Percentiles rank a stretch among this genome's conserved stretches.
phyloP scores from a whole-genome alignment of 2,113 vertebrate species.

The Plectropomus leopardus region DNA sequence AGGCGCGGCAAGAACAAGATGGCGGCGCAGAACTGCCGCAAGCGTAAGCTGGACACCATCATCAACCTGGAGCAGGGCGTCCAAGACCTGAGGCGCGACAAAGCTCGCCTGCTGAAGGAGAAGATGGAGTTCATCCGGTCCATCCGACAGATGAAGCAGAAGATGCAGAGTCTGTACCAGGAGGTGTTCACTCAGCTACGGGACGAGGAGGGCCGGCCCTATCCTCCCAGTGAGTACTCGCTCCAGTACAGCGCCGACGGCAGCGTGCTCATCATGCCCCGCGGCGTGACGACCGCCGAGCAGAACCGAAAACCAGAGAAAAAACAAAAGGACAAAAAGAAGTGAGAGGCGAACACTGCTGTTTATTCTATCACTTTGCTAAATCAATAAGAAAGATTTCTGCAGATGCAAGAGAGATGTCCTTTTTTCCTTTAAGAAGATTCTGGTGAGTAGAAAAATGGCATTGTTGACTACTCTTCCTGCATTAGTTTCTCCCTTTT shows the following conservation, averaged over 20 bases:
- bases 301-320: conserved; percentile 91
- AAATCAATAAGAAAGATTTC: conserved; percentile 79
- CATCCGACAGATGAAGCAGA: conserved; percentile 98
- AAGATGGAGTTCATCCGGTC: conserved; percentile 96
- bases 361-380: conserved; percentile 79
- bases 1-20: conserved; percentile 98
- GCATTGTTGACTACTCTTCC: conserved; percentile 82
- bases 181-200: conserved; percentile 95
- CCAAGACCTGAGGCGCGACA: conserved; percentile 93
- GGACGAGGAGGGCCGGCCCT: conserved; percentile 95
- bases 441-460: conserved; percentile 81
- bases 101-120: conserved; percentile 93
- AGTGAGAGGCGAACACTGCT: conserved; percentile 85
- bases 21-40: conserved; percentile 98
- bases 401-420: conserved; percentile 80
- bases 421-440: conserved; percentile 85
- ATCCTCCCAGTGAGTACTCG: conserved; percentile 92
- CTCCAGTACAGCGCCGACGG: conserved; percentile 94
- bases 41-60: conserved; percentile 98
- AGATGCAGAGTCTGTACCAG: conserved; percentile 96
- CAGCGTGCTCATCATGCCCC: conserved; percentile 92
- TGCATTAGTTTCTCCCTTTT: conserved; percentile 83
- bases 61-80: conserved; percentile 97
- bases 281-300: conserved; percentile 84
- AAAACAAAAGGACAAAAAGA: conserved; percentile 96